These are phyloP conservation scores for Montipora capricornis DNA, from an alignment of 64 coral and sea anemone species.

Conservation along the genomic window DNA sequence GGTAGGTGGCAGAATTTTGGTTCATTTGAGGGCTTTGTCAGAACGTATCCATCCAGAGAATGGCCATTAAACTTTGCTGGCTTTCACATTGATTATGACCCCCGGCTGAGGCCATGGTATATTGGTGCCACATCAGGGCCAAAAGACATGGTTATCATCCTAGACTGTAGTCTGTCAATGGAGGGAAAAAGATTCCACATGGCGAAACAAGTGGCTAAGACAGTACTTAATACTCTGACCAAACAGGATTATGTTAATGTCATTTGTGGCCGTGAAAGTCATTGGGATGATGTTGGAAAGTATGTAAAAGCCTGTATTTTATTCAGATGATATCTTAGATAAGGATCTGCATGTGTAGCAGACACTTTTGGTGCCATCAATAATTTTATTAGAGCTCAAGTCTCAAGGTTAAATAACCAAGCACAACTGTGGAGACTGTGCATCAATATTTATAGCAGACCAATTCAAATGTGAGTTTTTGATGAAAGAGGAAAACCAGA, in stretches of 20 bases:
- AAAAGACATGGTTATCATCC: conserved; percentile 93
- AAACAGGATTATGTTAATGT: conserved; percentile 99
- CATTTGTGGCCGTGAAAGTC: conserved; percentile 90
- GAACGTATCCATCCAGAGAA: conserved; percentile 90
- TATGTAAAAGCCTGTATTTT: conserved; percentile 33
- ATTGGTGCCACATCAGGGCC: conserved; percentile 97
- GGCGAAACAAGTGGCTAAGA: conserved; percentile 96
- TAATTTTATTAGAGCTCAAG: too few relatives aligned
- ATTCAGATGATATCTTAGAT: background rate
- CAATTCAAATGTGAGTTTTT: too few relatives aligned
- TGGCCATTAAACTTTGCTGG: conserved; percentile 98
- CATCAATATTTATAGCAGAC: too few relatives aligned
- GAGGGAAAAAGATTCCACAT: conserved; percentile 90
- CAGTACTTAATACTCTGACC: conserved; percentile 92
- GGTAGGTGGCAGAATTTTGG: conserved; percentile 99
- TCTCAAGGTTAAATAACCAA: too few relatives aligned
- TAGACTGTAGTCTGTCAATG: conserved; percentile 98
- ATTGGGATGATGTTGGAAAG: conserved; percentile 99
- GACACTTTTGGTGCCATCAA: too few relatives aligned
- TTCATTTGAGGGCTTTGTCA: conserved; percentile 85
- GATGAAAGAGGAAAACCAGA: too few relatives aligned
- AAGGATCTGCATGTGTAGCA: too few relatives aligned
- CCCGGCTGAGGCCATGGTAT: conserved; percentile 94
- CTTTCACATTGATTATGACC: conserved; percentile 96
- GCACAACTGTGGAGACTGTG: too few relatives aligned